Evolutionary conservation across 2,797 vertebrate genomes (phyloP), one percentile per base, ranked within the genome.

Genomic region (Tachyglossus aculeatus): DNA sequence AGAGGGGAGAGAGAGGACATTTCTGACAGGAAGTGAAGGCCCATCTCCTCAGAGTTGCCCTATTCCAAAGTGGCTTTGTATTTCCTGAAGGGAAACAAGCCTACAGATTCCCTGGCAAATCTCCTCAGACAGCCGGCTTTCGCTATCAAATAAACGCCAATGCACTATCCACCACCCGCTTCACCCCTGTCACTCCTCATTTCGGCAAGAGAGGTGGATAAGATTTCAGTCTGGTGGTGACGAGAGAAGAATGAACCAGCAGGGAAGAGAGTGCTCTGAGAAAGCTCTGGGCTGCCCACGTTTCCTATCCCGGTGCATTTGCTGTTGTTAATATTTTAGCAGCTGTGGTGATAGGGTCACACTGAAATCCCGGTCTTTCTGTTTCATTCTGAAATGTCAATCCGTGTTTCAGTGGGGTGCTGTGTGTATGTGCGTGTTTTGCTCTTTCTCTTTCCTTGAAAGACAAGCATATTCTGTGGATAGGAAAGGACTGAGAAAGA

Each of bases 321-420:
- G 93, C 92, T 91, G 88, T 84, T 74, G 90, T 94, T 94, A 94
- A 94, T 96, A 96, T 96, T 96, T 95, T 92, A 96, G 87, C 68
- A 94, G 90, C 83, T 86, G 64, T 56, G 77, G 83, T 92, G 90
- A 90, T 80, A 89, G 91, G 92, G 94, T 94, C 92, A 95, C 96
- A 94, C 91, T 94, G 91, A 91, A 93, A 93, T 78, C 79, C 89
- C 86, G 82, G 71, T 86, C 80, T 81, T 80, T 74, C 68, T 64
- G 76, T 79, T 87, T 84, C 82, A 84, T 74, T 87, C 32, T 22
- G 75, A 89, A 84, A 88, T 76, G 67, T 84, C 69, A 83, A 44
- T 58, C 60, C 61, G 36, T 77, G 74, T 77, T n/a, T n/a, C 63
- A 67, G 59, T 29, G 27, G n/a, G 27, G 15, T 48, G 9, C n/a